Evolutionary conservation across 2,797 vertebrate species (phyloP), one percentile per base, ranked within the genome.

Genomic region (Todus mexicanus): DNA sequence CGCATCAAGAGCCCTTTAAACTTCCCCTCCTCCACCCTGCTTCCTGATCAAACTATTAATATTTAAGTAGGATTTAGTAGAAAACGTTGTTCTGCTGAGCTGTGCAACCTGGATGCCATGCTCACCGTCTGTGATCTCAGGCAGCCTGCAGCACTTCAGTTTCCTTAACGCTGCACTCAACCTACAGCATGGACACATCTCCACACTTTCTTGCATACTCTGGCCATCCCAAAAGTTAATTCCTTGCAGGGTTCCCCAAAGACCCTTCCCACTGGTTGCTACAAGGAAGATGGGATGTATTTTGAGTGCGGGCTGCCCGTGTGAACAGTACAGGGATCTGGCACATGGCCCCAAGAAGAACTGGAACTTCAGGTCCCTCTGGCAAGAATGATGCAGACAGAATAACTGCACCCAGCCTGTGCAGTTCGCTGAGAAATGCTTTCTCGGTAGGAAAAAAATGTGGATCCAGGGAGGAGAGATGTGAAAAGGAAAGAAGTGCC

Each of bases 21-120:
- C 29, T 40, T 71, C n/a, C 16, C 31, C 11, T 64, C 38, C 35
- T 26, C 27, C 2, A 1, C 23, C 11, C 22, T 31, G 35, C 48
- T 83, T 74, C 56, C 61, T 42, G 76, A 65, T 56, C 45, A 45
- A 33, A 51, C 56, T 27, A 53, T 87, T 43, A 57, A 89, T 51
- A 87, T 31, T 57, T 57, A 75, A 89, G 57, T 50, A 69, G 25
- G 33, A 61, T 40, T 66, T 63, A 25, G 56, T 8, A 68, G 48
- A 79, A 71, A 66, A 70, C 31, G 48, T 48, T 61, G 18, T 66
- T 84, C 64, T 92, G 78, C 64, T 75, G 59, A 79, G 69, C 73
- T 79, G 33, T 74, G 78, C 64, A 63, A 27, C 48, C 48, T 53
- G 82, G 53, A 38, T 38, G 51, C 48, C 65, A 66, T 18, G 21